Percentiles rank a stretch among this genome's conserved stretches.
phyloP scores from a whole-genome alignment of 1,140 invertebrate genomes.

The Zaprionus davidi region DNA sequence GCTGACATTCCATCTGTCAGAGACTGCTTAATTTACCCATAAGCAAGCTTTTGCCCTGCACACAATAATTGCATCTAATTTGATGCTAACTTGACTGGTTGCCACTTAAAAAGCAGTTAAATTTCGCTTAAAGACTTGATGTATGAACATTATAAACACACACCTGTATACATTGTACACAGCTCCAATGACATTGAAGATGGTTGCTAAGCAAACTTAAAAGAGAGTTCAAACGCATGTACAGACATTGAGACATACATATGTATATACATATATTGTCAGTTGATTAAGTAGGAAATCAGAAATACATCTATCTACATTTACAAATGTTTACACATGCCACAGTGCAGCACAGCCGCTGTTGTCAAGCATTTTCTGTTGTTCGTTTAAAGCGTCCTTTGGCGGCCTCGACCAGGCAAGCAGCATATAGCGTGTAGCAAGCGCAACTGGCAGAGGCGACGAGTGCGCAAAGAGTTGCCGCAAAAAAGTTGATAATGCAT shows the following conservation, averaged over 20 bases:
- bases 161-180: neutral
- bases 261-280: neutral
- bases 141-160: constrained; percentile 16
- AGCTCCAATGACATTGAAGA: neutral
- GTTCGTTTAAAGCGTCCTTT: constrained; percentile 65
- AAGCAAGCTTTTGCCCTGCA: neutral
- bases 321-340: constrained; percentile 9
- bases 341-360: constrained; percentile 41
- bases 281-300: constrained; percentile 2
- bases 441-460: neutral
- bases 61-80: constrained; percentile 36
- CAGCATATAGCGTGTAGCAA: constrained; percentile 9
- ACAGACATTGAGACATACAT: neutral
- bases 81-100: constrained; percentile 18
- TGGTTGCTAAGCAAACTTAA: neutral
- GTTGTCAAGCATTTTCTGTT: constrained; percentile 56
- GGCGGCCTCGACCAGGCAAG: constrained; percentile 14
- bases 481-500: constrained; percentile 76
- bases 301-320: constrained; percentile 4
- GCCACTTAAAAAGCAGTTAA: constrained; percentile 56
- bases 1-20: neutral
- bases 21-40: neutral
- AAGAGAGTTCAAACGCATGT: neutral
- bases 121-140: constrained; percentile 44
- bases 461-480: constrained; percentile 40